Conservation (phyloP, 2,113 vertebrate species). For the Toxotes jaculatrix region DNA sequence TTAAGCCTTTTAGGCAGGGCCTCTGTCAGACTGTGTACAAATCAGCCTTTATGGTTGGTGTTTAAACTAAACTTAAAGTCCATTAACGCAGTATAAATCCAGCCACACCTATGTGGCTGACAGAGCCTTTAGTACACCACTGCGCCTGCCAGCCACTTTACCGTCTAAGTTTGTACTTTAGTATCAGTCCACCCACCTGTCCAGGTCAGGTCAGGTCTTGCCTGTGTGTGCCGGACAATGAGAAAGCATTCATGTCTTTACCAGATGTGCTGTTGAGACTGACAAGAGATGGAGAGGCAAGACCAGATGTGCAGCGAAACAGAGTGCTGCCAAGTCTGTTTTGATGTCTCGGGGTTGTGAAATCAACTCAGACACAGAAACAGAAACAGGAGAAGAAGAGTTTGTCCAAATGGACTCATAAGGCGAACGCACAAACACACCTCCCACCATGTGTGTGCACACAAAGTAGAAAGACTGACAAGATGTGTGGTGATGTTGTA, state of each 20-base stretch:
- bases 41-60: no score
- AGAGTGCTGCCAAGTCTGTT: not conserved
- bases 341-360: not conserved
- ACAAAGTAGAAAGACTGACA: not conserved
- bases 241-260: not conserved
- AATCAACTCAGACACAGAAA: conserved; percentile 11
- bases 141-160: not conserved
- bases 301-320: conserved; percentile 44
- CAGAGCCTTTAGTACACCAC: not conserved
- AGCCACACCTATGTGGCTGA: not conserved
- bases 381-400: not conserved
- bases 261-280: conserved; percentile 36
- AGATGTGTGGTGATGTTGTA: not conserved
- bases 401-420: not conserved
- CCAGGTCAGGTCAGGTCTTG: conserved; percentile 8
- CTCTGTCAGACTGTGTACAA: no score
- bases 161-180: not conserved
- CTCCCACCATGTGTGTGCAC: not conserved
- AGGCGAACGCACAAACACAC: not conserved
- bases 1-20: not conserved
- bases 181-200: not conserved
- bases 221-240: not conserved
- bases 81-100: not conserved
- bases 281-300: conserved; percentile 1
- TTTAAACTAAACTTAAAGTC: not conserved